phyloP scores from a whole-genome alignment of 2,113 vertebrate genomes.

The Mus pahari region DNA sequence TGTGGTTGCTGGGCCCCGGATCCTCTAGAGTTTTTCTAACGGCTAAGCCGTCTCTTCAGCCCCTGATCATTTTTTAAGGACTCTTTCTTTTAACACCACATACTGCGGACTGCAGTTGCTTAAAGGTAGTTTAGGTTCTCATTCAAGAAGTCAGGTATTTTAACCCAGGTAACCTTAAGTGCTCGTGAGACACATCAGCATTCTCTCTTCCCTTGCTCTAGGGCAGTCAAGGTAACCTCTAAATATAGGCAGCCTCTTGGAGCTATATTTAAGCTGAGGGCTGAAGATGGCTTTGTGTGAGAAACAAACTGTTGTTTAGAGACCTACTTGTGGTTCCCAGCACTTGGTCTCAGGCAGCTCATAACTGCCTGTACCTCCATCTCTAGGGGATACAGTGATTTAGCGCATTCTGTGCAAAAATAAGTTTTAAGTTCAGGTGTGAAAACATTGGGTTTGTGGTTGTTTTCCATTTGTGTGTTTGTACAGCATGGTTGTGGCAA shows the following conservation, averaged over 20 bases:
- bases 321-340: background rate
- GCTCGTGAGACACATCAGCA: background rate
- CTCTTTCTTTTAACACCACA: slow-evolving; percentile 2
- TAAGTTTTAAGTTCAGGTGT: background rate
- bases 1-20: background rate
- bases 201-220: background rate
- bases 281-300: background rate
- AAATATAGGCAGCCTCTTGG: slow-evolving; percentile 9
- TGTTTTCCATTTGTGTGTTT: background rate
- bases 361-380: background rate
- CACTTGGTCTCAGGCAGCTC: background rate
- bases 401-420: background rate
- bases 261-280: background rate
- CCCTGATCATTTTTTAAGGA: background rate
- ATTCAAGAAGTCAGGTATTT: background rate
- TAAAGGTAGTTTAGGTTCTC: background rate
- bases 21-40: background rate
- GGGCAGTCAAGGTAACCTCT: background rate
- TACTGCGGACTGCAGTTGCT: background rate
- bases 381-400: too few relatives aligned
- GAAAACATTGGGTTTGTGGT: background rate
- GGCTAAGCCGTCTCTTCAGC: background rate
- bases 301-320: background rate
- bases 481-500: background rate
- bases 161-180: background rate